Evolutionary conservation across 2,888 invertebrate genomes (phyloP), one percentile per base, ranked within the genome.

Genomic region (Glyphotaelius pellucidus): DNA sequence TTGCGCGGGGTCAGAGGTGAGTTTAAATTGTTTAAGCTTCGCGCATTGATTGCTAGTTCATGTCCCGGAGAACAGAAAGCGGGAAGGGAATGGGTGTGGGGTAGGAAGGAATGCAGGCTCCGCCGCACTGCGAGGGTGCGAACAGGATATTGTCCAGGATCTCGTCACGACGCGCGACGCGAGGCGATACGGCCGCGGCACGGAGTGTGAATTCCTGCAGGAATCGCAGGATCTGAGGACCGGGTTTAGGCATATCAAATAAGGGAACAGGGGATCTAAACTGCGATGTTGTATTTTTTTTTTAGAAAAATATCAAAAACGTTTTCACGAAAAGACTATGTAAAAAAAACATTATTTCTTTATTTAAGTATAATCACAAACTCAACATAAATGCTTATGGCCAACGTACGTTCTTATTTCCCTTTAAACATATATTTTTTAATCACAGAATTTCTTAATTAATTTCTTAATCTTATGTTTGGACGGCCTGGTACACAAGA

Each of bases 141-240:
- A 42, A 42, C 38, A 47, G 86, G 86, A 86, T 67, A 86, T 86
- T 14, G 42, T 25, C 47, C 86, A 12, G 86, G 42, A 86, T 42
- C 38, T 42, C 86, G 42, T 86, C 86, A 86, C 86, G 86, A 86
- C 42, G 67, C 47, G 85, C 86, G 86, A 86, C 42, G 67, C 86
- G 42, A 42, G 85, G n/a, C 38, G 86, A 86, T 86, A 86, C 35
- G 86, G n/a, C 86, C 14, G 30, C 5, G 42, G 42, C 86, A 42
- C 35, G 86, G 86, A 42, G 42, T 86, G 86, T 42, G 86, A 42
- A 86, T 86, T 86, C 86, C 86, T 86, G 15, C 19, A 86, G 42
- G 83, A 35, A 67, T 67, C 67, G 67, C 67, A 67, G 25, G 67
- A 67, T 67, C 67, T 9, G 2, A n/a, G 25, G 67, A 67, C 67